These are phyloP conservation scores for Drosophila robusta DNA, from an alignment of 2,888 invertebrate species.

Conservation along the genomic window DNA sequence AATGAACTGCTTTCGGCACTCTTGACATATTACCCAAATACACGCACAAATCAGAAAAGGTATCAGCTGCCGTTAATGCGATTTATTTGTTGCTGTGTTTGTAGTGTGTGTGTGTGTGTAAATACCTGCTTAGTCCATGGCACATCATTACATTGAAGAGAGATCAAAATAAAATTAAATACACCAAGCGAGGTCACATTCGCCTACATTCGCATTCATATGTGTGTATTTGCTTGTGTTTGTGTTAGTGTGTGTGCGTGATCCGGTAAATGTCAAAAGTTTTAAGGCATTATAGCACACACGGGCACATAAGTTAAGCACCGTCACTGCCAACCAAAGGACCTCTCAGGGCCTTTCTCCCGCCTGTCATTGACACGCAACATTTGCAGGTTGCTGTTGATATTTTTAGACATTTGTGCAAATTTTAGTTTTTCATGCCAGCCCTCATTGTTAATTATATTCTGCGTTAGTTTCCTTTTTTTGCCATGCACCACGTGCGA, in stretches of 20 bases:
- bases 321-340: slow-evolving; percentile 18
- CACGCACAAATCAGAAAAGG: slow-evolving; percentile 44
- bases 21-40: slow-evolving; percentile 35
- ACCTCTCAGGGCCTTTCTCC: slow-evolving; percentile 26
- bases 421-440: slow-evolving; percentile 33
- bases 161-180: slow-evolving; percentile 45
- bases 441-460: slow-evolving; percentile 39
- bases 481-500: neutral
- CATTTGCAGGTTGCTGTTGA: slow-evolving; percentile 30
- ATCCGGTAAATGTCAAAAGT: slow-evolving; percentile 52
- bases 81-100: slow-evolving; percentile 36
- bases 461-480: slow-evolving; percentile 7
- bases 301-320: slow-evolving; percentile 20
- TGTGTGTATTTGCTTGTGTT: slow-evolving; percentile 1
- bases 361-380: slow-evolving; percentile 52
- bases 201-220: slow-evolving; percentile 5
- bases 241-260: slow-evolving; percentile 41
- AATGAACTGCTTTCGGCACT: slow-evolving; percentile 19
- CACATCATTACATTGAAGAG: slow-evolving; percentile 37
- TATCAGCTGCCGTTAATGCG: slow-evolving; percentile 49
- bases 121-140: slow-evolving; percentile 22
- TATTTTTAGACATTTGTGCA: slow-evolving; percentile 60
- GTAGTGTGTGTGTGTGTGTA: neutral
- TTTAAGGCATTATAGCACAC: slow-evolving; percentile 28
- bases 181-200: slow-evolving; percentile 4